These are phyloP conservation scores for Chrysomela aeneicollis DNA, from an alignment of 2,888 invertebrate species.

Conservation along the genomic window DNA sequence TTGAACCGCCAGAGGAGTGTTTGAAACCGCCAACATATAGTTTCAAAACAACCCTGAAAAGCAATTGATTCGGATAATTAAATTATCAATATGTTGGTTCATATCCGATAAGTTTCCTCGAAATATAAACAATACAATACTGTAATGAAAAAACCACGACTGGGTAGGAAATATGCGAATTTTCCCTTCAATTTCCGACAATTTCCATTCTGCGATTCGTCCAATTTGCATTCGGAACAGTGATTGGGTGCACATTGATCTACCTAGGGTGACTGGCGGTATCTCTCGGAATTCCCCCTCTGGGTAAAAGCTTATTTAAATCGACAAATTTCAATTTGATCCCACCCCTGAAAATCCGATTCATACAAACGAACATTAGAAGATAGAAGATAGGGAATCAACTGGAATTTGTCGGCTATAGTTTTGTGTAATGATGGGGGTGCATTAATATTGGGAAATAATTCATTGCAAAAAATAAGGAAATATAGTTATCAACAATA, in stretches of 20 bases:
- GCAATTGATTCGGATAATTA: too few species aligned
- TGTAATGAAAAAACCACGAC: constrained; percentile 7
- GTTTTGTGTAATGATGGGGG: too few species aligned
- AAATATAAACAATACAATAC: not conserved
- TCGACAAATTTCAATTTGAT: constrained; percentile 55
- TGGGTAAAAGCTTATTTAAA: constrained; percentile 56
- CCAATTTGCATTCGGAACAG: constrained; percentile 37
- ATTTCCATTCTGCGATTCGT: constrained; percentile 21
- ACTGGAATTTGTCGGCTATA: not conserved
- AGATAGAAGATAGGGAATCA: not conserved
- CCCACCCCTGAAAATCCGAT: constrained; percentile 46
- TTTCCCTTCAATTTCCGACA: constrained; percentile 41
- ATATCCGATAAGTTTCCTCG: not conserved
- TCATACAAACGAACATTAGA: constrained; percentile 34
- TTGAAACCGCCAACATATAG: too few species aligned
- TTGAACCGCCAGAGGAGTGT: too few species aligned
- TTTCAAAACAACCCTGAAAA: too few species aligned
- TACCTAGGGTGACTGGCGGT: constrained; percentile 56
- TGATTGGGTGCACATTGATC: constrained; percentile 43
- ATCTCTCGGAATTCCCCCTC: constrained; percentile 54
- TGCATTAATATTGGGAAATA: too few species aligned
- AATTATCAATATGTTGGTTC: too few species aligned
- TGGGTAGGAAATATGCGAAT: constrained; percentile 31
- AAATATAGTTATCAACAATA: too few species aligned
- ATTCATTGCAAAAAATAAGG: too few species aligned